Evolutionary conservation across 2,888 invertebrate genomes (phyloP), one percentile per base, ranked within the genome.

Genomic region (Sthenelais limicola): DNA sequence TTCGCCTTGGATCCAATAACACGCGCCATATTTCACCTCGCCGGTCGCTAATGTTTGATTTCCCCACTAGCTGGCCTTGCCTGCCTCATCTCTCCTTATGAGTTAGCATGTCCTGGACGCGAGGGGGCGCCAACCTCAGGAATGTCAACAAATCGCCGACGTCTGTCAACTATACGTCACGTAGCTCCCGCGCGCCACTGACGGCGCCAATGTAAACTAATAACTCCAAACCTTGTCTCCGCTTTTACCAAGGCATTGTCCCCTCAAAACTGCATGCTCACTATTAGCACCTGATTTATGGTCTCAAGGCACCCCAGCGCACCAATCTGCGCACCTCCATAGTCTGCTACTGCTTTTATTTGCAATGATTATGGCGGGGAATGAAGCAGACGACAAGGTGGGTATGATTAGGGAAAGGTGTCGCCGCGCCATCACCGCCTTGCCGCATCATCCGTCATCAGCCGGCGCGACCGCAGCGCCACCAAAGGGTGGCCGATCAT

Each of bases 261-360:
- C 15, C 56, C 30, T 15, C 56, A n/a, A n/a, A n/a, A n/a, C n/a
- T n/a, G n/a, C n/a, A n/a, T n/a, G n/a, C n/a, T n/a, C 28, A 56
- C 56, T 56, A 56, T 56, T 56, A 32, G 56, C 32, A n/a, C 21
- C 30, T 56, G 56, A 56, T 56, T 56, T 56, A 56, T n/a, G 56
- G 24, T 12, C 30, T n/a, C n/a, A n/a, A 2, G 32, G n/a, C 26
- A 15, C 52, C 3, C 2, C 32, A 32, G 52, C 26, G 52, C 56
- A 56, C 28, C 15, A 56, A 33, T 32, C 18, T 32, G 56, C 5
- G 18, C n/a, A 33, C 18, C 28, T 28, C 28, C n/a, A n/a, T 12
- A 24, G 3, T n/a, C 43, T 9, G 52, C 3, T 26, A 3, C 26
- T 52, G 52, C 52, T 56, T 56, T 56, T 56, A 56, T 56, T 5